A percentile compares a stretch with the other conserved stretches of the same genome.
These are phyloP conservation scores for Bhutanitis thaidina DNA, from an alignment of 2,888 invertebrate species.

Conservation along the genomic window DNA sequence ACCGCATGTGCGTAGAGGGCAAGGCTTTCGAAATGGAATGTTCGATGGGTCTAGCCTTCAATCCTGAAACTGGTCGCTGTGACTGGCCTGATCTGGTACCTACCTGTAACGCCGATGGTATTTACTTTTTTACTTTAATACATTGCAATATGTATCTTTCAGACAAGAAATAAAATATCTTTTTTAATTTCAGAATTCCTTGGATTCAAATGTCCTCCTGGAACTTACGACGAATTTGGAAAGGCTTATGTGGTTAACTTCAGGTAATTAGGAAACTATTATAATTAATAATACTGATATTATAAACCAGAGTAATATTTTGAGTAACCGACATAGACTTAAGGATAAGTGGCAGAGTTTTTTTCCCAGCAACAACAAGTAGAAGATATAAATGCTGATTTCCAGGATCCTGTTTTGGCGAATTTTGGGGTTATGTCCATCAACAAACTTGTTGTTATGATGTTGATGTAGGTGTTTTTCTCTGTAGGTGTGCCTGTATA, in stretches of 20 bases:
- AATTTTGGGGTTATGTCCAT: no score
- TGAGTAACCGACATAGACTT: no score
- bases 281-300: no score
- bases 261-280: conserved; percentile 33
- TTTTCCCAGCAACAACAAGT: no score
- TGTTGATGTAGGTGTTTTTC: no score
- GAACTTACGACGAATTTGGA: conserved; percentile 36
- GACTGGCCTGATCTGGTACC: conserved; percentile 91
- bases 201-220: conserved; percentile 49
- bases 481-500: no score
- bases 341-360: no score
- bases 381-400: no score
- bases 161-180: not conserved
- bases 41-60: conserved; percentile 88
- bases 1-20: conserved; percentile 88
- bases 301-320: no score
- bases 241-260: conserved; percentile 38
- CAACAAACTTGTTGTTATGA: no score
- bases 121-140: conserved; percentile 1
- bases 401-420: no score
- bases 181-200: conserved; percentile 42
- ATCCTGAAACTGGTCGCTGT: conserved; percentile 83
- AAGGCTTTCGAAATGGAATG: conserved; percentile 81
- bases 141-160: not conserved
- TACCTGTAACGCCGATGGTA: conserved; percentile 81